phyloP scores from a whole-genome alignment of 2,888 invertebrate species.

The Tryphoninae sp. region DNA sequence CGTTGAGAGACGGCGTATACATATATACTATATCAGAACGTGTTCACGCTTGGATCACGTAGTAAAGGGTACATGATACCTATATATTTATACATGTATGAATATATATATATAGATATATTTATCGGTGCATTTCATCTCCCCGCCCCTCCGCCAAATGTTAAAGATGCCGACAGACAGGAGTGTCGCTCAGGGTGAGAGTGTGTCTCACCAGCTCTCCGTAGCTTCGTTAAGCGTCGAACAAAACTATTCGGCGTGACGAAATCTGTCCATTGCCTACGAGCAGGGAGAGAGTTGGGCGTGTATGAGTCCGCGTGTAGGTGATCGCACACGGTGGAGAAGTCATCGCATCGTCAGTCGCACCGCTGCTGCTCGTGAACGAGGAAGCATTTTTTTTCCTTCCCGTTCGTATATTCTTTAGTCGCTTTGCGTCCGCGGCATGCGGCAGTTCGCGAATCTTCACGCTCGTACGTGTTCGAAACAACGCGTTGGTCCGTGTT shows the following conservation, averaged over 20 bases:
- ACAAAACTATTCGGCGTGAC: not conserved
- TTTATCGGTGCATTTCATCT: not conserved
- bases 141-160: not conserved
- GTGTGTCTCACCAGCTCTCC: not conserved
- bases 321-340: not conserved
- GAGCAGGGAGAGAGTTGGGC: not conserved
- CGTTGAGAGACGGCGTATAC: not conserved
- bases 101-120: not conserved
- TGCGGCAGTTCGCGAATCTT: constrained; percentile 2
- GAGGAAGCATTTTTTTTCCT: constrained; percentile 35
- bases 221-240: not conserved
- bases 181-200: not conserved
- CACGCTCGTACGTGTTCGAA: not conserved
- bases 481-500: not conserved
- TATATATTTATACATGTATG: not conserved
- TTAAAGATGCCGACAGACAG: not conserved
- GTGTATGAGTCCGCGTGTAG: not conserved
- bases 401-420: constrained; percentile 27
- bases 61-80: not conserved
- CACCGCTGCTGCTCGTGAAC: constrained; percentile 36
- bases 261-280: not conserved
- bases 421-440: constrained; percentile 34
- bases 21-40: too few species aligned
- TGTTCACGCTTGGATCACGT: constrained; percentile 32
- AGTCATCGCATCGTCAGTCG: constrained; percentile 25